phyloP scores from a whole-genome alignment of 2,797 vertebrate genomes.

The Spinibarbus caldwelli region DNA sequence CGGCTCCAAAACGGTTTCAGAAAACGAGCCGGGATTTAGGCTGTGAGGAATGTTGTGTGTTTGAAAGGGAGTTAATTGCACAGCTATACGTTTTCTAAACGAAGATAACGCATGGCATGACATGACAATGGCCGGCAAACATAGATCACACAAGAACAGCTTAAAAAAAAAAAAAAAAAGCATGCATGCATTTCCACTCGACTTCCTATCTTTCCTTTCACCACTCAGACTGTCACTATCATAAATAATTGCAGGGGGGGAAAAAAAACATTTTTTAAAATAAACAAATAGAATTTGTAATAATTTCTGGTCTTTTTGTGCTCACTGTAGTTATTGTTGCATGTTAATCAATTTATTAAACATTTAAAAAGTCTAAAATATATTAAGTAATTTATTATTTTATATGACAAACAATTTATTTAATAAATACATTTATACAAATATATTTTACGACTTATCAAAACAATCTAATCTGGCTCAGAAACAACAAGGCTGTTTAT shows the following conservation, averaged over 20 bases:
- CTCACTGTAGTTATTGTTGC: neutral
- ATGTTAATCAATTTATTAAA: neutral
- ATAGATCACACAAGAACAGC: neutral
- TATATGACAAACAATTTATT: neutral
- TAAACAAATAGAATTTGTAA: neutral
- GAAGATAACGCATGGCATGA: neutral
- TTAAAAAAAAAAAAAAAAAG: neutral
- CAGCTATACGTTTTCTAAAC: neutral
- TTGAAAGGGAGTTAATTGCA: neutral
- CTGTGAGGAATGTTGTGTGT: constrained; percentile 1
- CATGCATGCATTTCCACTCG: neutral
- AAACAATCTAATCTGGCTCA: neutral
- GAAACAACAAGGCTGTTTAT: neutral
- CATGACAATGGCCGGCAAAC: constrained; percentile 1
- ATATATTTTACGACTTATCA: neutral
- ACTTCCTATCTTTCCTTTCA: neutral
- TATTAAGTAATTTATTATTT: neutral
- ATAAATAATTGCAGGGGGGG: neutral
- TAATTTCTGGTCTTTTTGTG: neutral
- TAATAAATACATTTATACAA: neutral
- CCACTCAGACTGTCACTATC: neutral
- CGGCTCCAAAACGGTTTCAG: constrained; percentile 6
- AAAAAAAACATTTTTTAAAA: neutral
- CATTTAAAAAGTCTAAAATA: neutral
- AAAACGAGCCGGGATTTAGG: neutral